These are phyloP conservation scores for Oedothorax gibbosus DNA, from an alignment of 1,140 invertebrate species.

Conservation along the genomic window DNA sequence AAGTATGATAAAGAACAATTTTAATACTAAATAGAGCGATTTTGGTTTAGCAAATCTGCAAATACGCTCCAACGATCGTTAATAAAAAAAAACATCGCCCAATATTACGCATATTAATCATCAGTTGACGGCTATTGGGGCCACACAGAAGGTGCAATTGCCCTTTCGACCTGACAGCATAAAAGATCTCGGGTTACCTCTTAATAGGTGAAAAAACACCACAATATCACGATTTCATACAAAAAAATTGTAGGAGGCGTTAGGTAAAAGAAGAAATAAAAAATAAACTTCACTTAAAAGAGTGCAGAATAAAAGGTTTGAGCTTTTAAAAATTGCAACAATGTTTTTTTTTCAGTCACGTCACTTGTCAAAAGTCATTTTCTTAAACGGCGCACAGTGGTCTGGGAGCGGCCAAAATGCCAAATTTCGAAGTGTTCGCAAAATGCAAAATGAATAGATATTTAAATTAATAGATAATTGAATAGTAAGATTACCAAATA, in stretches of 20 bases:
- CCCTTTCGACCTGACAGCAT: conserved; percentile 8
- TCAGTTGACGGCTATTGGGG: conserved; percentile 2
- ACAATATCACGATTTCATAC: conserved; percentile 16
- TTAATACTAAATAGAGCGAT: too few relatives aligned
- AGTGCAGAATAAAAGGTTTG: neutral
- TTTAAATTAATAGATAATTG: too few relatives aligned
- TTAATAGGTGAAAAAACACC: conserved; percentile 14
- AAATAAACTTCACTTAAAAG: conserved; percentile 1
- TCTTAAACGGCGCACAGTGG: too few relatives aligned
- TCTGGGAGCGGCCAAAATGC: too few relatives aligned
- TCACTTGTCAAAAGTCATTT: conserved; percentile 16
- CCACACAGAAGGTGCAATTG: conserved; percentile 20
- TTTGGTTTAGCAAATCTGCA: too few relatives aligned
- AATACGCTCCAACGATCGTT: too few relatives aligned
- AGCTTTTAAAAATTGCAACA: neutral
- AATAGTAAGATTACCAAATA: too few relatives aligned
- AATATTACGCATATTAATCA: conserved; percentile 20
- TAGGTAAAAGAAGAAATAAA: neutral
- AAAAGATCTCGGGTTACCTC: neutral
- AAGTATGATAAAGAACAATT: too few relatives aligned
- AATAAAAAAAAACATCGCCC: neutral
- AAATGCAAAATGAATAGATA: too few relatives aligned
- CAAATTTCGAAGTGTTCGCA: too few relatives aligned
- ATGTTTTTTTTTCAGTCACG: conserved; percentile 20
- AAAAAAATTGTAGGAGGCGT: neutral